These are phyloP conservation scores for Drosophila prostipennis DNA, from an alignment of 2,888 invertebrate genomes.

Conservation along the genomic window DNA sequence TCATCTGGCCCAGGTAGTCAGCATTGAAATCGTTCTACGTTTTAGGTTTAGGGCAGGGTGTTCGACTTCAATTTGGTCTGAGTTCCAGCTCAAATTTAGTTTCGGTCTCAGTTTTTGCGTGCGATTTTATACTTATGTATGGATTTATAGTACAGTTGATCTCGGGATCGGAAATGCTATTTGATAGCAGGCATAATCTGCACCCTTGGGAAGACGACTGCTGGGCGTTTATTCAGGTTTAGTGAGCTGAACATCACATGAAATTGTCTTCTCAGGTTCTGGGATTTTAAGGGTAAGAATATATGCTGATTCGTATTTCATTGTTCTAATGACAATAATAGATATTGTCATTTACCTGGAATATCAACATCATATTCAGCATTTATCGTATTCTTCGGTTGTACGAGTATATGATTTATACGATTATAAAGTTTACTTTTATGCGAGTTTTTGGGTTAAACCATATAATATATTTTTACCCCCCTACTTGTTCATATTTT, in stretches of 20 bases:
- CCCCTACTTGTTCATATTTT: too few species aligned
- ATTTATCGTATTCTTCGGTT: too few species aligned
- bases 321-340: slow-evolving; percentile 4
- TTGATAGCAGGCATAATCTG: slow-evolving; percentile 28
- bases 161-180: slow-evolving; percentile 38
- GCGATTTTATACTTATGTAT: slow-evolving; percentile 22
- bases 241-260: slow-evolving; percentile 24
- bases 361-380: background rate
- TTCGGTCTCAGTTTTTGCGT: slow-evolving; percentile 40
- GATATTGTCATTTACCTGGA: background rate
- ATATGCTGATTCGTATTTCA: background rate
- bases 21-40: slow-evolving; percentile 18
- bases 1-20: slow-evolving; percentile 42
- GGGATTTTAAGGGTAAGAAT: slow-evolving; percentile 3
- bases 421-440: too few species aligned
- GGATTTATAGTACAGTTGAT: slow-evolving; percentile 32
- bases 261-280: slow-evolving; percentile 2
- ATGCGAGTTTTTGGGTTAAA: too few species aligned
- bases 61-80: slow-evolving; percentile 13
- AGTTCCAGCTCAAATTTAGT: slow-evolving; percentile 28
- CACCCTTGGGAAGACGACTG: slow-evolving; percentile 25
- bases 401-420: too few species aligned
- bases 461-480: too few species aligned
- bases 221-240: slow-evolving; percentile 39
- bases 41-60: slow-evolving; percentile 43